Conservation (phyloP, 1,140 invertebrate genomes). For the Portunus trituberculatus region DNA sequence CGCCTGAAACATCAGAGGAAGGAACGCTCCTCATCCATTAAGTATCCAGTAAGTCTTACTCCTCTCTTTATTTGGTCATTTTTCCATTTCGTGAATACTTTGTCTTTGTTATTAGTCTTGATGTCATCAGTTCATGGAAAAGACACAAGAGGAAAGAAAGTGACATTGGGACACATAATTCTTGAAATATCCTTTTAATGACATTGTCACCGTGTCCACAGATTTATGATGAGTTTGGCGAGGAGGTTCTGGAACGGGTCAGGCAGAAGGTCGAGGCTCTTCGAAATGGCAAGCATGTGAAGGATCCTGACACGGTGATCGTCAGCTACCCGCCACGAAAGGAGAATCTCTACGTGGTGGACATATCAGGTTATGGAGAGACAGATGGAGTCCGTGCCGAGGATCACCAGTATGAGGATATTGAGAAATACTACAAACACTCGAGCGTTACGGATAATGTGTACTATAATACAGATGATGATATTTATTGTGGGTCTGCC, state of each 20-base stretch:
- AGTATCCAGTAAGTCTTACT: background rate
- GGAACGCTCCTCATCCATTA: background rate
- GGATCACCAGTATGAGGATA: background rate
- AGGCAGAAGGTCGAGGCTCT: slow-evolving; percentile 49
- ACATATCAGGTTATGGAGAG: background rate
- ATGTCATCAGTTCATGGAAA: background rate
- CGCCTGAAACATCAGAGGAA: background rate
- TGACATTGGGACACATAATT: background rate
- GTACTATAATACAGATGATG: background rate
- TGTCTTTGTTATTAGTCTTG: background rate
- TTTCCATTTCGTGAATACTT: background rate
- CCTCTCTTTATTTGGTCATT: background rate
- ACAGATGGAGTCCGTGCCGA: background rate
- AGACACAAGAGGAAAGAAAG: background rate
- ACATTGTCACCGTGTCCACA: background rate
- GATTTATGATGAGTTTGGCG: slow-evolving; percentile 63
- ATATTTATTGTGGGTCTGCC: background rate
- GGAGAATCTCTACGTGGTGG: slow-evolving; percentile 34
- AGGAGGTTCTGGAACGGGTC: slow-evolving; percentile 44
- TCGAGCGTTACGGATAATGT: background rate
- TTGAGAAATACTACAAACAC: background rate
- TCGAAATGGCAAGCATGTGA: slow-evolving; percentile 17
- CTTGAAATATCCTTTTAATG: background rate
- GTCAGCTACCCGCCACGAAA: background rate
- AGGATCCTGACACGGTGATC: background rate